A percentile compares a stretch with the other conserved stretches of the same genome.
phyloP scores from a whole-genome alignment of 2,113 vertebrate genomes.

The Tetrax tetrax region DNA sequence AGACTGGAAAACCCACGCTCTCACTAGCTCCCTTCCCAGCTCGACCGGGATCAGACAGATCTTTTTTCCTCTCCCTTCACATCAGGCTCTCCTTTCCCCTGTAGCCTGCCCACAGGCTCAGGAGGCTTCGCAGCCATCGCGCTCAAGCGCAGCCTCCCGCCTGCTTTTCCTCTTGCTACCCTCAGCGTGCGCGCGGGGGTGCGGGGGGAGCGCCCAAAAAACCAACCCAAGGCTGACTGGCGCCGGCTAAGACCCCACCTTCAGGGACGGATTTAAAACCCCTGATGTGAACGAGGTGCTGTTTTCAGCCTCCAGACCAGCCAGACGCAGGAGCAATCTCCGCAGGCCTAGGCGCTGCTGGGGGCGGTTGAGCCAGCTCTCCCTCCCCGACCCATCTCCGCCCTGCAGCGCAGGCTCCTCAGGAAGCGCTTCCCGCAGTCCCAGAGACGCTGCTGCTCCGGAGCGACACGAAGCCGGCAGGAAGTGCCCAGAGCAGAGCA shows the following conservation, averaged over 20 bases:
- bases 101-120: neutral
- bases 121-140: neutral
- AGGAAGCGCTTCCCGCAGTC: neutral
- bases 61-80: neutral
- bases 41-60: neutral
- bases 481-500: neutral
- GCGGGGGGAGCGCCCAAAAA: neutral
- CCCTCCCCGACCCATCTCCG: neutral
- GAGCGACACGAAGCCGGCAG: neutral
- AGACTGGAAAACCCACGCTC: neutral
- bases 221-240: neutral
- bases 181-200: no score
- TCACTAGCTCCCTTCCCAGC: neutral
- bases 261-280: neutral
- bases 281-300: neutral
- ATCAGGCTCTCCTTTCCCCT: neutral
- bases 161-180: neutral
- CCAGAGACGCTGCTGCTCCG: neutral
- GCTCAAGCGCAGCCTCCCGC: neutral
- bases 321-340: neutral
- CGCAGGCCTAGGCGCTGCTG: no score
- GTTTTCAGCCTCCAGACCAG: neutral
- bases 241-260: no score
- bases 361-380: neutral
- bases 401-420: accelerated